Conservation (phyloP, 2,797 vertebrate species). For the Tokudaia tokunoshimensis region DNA sequence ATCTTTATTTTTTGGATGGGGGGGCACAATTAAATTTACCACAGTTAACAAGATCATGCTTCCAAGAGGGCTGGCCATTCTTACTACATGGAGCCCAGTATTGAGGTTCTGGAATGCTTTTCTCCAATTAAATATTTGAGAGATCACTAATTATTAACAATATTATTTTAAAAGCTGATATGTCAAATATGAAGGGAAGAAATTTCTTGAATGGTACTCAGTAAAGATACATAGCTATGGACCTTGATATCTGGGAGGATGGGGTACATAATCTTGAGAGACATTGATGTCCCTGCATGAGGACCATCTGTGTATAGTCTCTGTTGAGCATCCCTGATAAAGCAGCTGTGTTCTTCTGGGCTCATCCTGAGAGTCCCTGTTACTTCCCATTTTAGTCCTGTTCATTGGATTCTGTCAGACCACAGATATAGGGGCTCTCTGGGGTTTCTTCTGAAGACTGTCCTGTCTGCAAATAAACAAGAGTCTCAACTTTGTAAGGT, state of each 20-base stretch:
- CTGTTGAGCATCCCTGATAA: neutral
- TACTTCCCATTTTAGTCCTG: neutral
- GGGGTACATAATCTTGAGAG: neutral
- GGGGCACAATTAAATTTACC: neutral
- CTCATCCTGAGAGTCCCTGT: neutral
- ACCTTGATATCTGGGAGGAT: neutral
- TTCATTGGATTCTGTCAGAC: neutral
- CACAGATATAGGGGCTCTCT: neutral
- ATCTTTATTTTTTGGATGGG: neutral
- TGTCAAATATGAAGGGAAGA: neutral
- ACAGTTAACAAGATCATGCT: neutral
- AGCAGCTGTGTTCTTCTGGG: neutral
- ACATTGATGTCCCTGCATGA: neutral
- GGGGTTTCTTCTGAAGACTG: neutral
- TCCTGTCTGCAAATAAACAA: neutral
- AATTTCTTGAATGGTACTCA: neutral
- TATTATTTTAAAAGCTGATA: constrained; percentile 32
- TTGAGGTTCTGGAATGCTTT: constrained; percentile 17
- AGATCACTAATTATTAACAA: neutral
- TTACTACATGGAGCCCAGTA: neutral
- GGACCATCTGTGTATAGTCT: neutral
- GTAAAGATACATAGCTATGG: neutral
- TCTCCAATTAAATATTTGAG: neutral
- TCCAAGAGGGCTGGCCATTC: neutral
- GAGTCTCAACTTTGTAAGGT: neutral